phyloP scores from a whole-genome alignment of 2,113 vertebrate species.

The Uria lomvia region DNA sequence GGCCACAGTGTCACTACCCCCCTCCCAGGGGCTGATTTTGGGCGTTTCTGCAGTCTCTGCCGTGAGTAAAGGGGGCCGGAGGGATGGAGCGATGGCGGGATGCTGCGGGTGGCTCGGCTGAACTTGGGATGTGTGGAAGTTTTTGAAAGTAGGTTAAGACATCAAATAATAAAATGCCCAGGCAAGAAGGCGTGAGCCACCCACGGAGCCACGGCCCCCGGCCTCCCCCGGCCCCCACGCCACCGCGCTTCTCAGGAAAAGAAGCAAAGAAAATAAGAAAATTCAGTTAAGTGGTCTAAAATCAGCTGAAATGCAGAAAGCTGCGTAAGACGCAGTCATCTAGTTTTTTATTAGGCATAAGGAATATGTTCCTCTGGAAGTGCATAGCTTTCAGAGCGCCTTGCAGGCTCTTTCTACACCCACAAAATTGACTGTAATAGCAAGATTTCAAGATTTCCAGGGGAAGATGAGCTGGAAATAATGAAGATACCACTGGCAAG shows the following conservation, averaged over 20 bases:
- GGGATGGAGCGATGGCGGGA: accelerated
- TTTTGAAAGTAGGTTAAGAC: background rate
- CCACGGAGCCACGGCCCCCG: accelerated
- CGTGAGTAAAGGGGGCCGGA: accelerated
- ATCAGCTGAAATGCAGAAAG: background rate
- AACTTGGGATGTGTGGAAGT: background rate
- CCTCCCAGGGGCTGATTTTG: accelerated
- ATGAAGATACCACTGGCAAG: background rate
- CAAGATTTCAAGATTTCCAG: background rate
- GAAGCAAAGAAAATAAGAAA: background rate
- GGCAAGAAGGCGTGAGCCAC: background rate
- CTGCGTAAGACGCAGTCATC: accelerated
- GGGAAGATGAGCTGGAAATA: background rate
- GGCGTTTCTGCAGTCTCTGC: background rate
- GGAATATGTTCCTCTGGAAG: background rate
- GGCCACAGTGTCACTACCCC: background rate
- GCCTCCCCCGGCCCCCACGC: accelerated
- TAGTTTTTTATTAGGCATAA: background rate
- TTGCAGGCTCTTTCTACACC: background rate
- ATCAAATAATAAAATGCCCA: background rate
- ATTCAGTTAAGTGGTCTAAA: background rate
- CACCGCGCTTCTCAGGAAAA: accelerated
- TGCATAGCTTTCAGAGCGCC: background rate
- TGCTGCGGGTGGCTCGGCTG: background rate
- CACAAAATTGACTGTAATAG: background rate